Percentiles rank a stretch among this genome's conserved stretches.
Evolutionary conservation across 2,797 vertebrate genomes (phyloP).

Genomic region (Phaenicophaeus curvirostris): DNA sequence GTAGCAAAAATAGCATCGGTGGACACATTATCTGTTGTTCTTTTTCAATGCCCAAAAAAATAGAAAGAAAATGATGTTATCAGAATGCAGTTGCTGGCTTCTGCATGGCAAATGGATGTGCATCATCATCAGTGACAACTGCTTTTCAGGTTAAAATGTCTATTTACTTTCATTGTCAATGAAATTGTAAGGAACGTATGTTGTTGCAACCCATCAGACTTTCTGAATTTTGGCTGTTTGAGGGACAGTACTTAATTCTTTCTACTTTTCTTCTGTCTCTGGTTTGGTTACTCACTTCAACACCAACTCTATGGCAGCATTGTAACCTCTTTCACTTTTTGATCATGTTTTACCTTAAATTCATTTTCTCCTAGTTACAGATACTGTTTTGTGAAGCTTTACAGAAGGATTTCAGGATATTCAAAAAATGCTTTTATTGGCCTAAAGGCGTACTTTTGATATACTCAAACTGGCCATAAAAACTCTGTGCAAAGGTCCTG

Average conservation of each 20-base stretch:
- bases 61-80: not conserved
- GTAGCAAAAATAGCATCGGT: not conserved
- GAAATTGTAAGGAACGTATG: not conserved
- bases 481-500: not conserved
- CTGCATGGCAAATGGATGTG: not conserved
- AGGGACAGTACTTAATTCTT: not conserved
- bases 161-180: not conserved
- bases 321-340: not conserved
- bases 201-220: not conserved
- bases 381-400: not conserved
- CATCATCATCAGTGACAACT: not conserved
- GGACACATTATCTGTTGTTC: not conserved
- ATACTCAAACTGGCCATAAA: not conserved
- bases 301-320: not conserved
- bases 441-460: not conserved
- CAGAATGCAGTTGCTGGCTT: not conserved
- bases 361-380: not conserved
- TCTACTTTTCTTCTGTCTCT: not conserved
- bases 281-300: not conserved
- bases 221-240: not conserved
- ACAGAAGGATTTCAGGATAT: not conserved
- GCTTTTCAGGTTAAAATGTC: not conserved
- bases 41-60: not conserved
- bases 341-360: not conserved
- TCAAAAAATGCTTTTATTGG: not conserved